Conservation (phyloP, 2,113 vertebrate genomes). For the Alethe castanea region DNA sequence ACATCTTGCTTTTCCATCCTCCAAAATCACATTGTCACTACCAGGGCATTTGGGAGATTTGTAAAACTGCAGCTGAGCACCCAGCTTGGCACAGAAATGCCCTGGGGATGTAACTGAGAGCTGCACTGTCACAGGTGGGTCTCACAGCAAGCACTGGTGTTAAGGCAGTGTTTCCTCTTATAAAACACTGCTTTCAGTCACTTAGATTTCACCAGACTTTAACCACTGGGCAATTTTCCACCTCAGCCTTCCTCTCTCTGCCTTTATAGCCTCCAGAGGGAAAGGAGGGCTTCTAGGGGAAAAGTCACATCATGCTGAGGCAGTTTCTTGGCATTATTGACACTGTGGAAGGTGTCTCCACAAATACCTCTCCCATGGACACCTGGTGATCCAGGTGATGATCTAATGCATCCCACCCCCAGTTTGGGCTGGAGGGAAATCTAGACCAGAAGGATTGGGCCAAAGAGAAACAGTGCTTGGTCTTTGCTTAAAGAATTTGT, state of each 20-base stretch:
- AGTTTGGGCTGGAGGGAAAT: neutral
- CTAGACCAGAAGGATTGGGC: neutral
- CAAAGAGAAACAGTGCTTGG: neutral
- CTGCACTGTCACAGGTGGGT: conserved; percentile 30
- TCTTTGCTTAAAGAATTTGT: neutral
- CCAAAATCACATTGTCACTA: rapidly evolving
- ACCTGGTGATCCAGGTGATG: neutral
- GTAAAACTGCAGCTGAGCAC: neutral
- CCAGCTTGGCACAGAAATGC: neutral
- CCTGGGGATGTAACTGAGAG: neutral
- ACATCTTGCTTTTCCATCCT: neutral
- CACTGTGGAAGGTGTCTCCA: neutral
- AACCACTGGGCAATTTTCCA: conserved; percentile 1
- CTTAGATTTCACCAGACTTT: conserved; percentile 27
- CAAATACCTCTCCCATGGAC: neutral
- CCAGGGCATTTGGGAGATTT: neutral
- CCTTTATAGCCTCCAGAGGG: neutral
- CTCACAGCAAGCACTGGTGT: neutral
- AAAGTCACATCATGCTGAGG: neutral
- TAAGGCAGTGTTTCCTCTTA: conserved; percentile 51
- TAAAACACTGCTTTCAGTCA: conserved; percentile 37
- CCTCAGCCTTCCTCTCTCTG: neutral
- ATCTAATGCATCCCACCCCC: neutral
- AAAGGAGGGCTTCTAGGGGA: neutral
- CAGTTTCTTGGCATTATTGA: neutral